Evolutionary conservation across 1,140 invertebrate species (phyloP).

Genomic region (Parapsyche elsis): DNA sequence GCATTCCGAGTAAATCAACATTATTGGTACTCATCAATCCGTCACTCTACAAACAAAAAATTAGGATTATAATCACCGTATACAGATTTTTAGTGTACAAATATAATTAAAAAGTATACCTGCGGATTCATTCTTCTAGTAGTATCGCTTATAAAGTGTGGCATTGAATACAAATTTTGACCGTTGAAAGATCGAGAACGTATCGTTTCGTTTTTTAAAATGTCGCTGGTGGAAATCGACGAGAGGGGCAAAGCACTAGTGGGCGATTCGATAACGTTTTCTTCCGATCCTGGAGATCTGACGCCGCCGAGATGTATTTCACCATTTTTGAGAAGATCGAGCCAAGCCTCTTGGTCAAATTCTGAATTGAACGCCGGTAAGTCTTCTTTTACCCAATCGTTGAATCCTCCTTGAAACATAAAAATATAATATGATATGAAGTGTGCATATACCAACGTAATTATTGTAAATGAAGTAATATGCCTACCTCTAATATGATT

Average conservation of each 20-base stretch:
- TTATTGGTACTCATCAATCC: constrained; percentile 59
- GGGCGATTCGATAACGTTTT: constrained; percentile 18
- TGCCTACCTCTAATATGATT: constrained; percentile 61
- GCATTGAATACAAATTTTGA: constrained; percentile 16
- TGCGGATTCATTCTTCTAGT: neutral
- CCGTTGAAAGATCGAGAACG: neutral
- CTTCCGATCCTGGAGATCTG: constrained; percentile 47
- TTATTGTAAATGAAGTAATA: constrained; percentile 52
- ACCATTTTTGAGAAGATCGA: constrained; percentile 67
- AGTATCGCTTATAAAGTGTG: neutral
- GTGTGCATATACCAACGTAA: neutral
- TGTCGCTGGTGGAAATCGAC: neutral
- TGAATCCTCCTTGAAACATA: constrained; percentile 61
- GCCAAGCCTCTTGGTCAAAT: constrained; percentile 71
- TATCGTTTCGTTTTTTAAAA: neutral
- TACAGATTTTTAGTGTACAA: no score
- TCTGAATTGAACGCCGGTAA: constrained; percentile 62
- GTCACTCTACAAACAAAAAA: constrained; percentile 57
- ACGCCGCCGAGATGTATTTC: constrained; percentile 63
- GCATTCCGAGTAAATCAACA: constrained; percentile 56
- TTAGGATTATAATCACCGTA: no score
- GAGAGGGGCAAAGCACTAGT: neutral
- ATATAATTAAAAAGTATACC: no score
- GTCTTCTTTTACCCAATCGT: constrained; percentile 66
- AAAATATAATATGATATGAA: neutral